Conservation (phyloP, 2,797 vertebrate species). For the Lacerta agilis region DNA sequence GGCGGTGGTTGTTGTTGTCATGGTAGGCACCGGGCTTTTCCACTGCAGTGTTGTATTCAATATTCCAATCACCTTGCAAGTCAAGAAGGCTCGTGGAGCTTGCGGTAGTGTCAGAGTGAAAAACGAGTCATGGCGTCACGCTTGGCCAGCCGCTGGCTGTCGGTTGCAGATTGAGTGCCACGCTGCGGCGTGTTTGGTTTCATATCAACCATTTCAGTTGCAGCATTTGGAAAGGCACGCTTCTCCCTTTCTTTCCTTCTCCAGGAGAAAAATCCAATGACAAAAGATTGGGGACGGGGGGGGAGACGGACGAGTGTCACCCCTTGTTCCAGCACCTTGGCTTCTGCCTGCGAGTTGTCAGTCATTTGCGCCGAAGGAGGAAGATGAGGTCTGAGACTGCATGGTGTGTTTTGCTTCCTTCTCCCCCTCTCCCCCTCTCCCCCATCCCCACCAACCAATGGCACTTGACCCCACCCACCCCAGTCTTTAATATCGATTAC, state of each 20-base stretch:
- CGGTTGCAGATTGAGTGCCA: conserved; percentile 54
- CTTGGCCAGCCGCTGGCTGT: conserved; percentile 66
- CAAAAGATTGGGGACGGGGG: conserved; percentile 13
- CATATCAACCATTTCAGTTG: conserved; percentile 42
- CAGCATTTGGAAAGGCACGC: conserved; percentile 11
- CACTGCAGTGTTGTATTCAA: conserved; percentile 70
- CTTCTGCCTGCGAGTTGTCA: conserved; percentile 41
- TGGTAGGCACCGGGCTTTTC: conserved; percentile 64
- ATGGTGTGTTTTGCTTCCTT: not conserved
- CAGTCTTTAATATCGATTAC: not conserved
- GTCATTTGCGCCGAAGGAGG: conserved; percentile 33
- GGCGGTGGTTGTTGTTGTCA: conserved; percentile 33
- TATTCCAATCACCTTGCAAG: conserved; percentile 75
- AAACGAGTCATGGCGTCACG: conserved; percentile 66
- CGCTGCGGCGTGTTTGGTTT: conserved; percentile 49
- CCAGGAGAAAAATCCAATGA: conserved; percentile 27
- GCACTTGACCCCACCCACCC: not conserved
- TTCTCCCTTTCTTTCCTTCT: not conserved
- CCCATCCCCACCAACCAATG: not conserved
- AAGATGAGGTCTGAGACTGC: conserved; percentile 38
- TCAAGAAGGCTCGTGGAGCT: conserved; percentile 69
- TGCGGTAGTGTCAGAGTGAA: conserved; percentile 77
- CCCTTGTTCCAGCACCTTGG: conserved; percentile 39
- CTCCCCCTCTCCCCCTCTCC: not conserved
- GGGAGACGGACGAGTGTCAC: conserved; percentile 1